phyloP scores from a whole-genome alignment of 1,140 invertebrate genomes.

The Pseudomyrmex pallidus region DNA sequence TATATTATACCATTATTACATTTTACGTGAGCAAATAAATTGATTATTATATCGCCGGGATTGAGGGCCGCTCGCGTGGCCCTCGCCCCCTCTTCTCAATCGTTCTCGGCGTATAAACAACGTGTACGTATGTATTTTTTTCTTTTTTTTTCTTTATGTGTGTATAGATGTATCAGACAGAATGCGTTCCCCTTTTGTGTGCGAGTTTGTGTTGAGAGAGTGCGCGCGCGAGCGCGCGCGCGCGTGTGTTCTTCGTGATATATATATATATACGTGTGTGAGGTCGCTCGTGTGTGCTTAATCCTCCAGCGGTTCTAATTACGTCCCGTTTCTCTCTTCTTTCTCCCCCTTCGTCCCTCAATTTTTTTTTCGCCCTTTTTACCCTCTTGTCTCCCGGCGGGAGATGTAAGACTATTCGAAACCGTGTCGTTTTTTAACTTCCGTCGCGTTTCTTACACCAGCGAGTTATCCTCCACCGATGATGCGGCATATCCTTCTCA shows the following conservation, averaged over 20 bases:
- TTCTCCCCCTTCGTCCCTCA: not conserved
- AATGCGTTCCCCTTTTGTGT: slow-evolving; percentile 24
- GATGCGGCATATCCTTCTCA: slow-evolving; percentile 16
- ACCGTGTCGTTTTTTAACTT: slow-evolving; percentile 44
- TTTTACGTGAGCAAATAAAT: slow-evolving; percentile 83
- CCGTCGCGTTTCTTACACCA: slow-evolving; percentile 16
- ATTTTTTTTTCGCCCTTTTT: not conserved
- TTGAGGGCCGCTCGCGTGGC: slow-evolving; percentile 1
- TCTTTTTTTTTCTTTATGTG: slow-evolving; percentile 6
- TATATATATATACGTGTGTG: not conserved
- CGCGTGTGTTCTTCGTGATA: too few species aligned
- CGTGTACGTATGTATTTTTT: slow-evolving; percentile 36
- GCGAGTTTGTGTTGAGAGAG: slow-evolving; percentile 18
- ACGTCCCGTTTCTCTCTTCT: slow-evolving; percentile 18
- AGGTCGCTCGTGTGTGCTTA: slow-evolving; percentile 30
- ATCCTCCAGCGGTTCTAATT: slow-evolving; percentile 51
- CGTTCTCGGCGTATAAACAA: slow-evolving; percentile 65
- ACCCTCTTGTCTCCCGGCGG: not conserved
- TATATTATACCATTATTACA: slow-evolving; percentile 78
- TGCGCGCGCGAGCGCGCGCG: not conserved
- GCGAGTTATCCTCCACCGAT: not conserved
- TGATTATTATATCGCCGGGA: slow-evolving; percentile 79
- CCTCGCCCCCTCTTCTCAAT: slow-evolving; percentile 30
- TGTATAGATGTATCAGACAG: slow-evolving; percentile 22
- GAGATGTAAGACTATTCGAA: slow-evolving; percentile 38